phyloP scores from a whole-genome alignment of 92 coral and sea anemone species.

The Nematostella vectensis region DNA sequence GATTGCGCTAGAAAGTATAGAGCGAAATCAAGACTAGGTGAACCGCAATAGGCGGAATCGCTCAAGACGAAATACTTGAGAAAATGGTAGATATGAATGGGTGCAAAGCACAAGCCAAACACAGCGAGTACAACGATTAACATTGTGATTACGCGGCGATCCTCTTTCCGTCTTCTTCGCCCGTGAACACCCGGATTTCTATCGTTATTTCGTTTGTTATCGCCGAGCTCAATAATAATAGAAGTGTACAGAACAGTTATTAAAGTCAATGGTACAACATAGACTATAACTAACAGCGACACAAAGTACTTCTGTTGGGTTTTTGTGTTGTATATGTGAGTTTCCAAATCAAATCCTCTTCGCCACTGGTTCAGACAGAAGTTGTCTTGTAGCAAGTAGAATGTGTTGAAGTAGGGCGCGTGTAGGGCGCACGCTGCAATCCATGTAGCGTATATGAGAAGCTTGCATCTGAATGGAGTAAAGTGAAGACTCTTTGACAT shows the following conservation, averaged over 20 bases:
- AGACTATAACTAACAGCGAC: background rate
- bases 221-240: slow-evolving; percentile 17
- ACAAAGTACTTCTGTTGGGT: slow-evolving; percentile 3
- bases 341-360: background rate
- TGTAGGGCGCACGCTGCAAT: background rate
- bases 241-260: slow-evolving; percentile 23
- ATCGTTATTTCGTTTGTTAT: background rate
- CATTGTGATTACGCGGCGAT: slow-evolving; percentile 29
- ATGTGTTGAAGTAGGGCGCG: slow-evolving; percentile 10
- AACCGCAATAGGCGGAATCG: background rate
- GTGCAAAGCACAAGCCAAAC: slow-evolving; percentile 19
- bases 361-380: slow-evolving; percentile 14
- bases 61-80: slow-evolving; percentile 3
- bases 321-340: background rate
- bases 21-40: background rate
- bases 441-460: slow-evolving; percentile 21
- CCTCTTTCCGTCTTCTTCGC: slow-evolving; percentile 14
- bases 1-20: slow-evolving; percentile 12
- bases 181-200: slow-evolving; percentile 7
- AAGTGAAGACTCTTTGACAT: slow-evolving; percentile 16
- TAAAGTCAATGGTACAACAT: slow-evolving; percentile 7
- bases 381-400: background rate
- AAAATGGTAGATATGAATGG: slow-evolving; percentile 6
- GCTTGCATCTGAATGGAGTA: slow-evolving; percentile 13
- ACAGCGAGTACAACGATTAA: slow-evolving; percentile 10